phyloP scores from a whole-genome alignment of 2,797 vertebrate species.

The Diceros bicornis region DNA sequence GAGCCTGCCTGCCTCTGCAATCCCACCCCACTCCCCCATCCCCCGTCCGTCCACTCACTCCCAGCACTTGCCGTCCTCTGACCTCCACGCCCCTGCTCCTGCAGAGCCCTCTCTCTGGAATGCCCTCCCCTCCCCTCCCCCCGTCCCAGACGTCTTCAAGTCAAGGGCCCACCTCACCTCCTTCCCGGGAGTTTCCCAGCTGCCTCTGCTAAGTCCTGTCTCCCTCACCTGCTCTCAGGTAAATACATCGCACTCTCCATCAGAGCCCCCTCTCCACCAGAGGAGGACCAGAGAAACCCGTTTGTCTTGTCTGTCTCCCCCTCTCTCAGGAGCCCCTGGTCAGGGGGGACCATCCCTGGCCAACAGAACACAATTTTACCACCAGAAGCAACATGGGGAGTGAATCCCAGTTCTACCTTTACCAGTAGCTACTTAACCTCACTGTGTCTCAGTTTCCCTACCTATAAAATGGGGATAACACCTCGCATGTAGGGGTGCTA shows the following conservation, averaged over 20 bases:
- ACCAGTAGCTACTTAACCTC: background rate
- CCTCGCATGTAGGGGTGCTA: background rate
- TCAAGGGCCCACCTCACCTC: background rate
- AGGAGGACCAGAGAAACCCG: too few species aligned
- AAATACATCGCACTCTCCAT: background rate
- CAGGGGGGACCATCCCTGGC: background rate
- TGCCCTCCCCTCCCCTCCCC: too few species aligned
- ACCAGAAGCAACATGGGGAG: background rate
- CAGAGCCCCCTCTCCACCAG: background rate
- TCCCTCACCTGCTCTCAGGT: background rate
- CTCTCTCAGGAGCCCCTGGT: background rate
- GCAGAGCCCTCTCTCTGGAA: background rate
- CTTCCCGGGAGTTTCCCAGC: background rate
- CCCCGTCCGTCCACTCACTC: accelerated
- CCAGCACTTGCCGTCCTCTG: background rate
- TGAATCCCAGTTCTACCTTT: too few species aligned
- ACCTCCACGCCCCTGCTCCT: background rate
- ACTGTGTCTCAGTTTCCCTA: background rate
- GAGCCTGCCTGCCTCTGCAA: background rate
- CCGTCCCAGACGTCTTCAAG: too few species aligned
- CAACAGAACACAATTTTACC: background rate
- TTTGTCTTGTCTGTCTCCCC: background rate
- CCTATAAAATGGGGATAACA: background rate
- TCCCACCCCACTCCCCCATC: accelerated
- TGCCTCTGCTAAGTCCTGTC: background rate